Base-by-base conservation (phyloP, 2,113 vertebrate species). In the Emydocephalus ijimae region DNA sequence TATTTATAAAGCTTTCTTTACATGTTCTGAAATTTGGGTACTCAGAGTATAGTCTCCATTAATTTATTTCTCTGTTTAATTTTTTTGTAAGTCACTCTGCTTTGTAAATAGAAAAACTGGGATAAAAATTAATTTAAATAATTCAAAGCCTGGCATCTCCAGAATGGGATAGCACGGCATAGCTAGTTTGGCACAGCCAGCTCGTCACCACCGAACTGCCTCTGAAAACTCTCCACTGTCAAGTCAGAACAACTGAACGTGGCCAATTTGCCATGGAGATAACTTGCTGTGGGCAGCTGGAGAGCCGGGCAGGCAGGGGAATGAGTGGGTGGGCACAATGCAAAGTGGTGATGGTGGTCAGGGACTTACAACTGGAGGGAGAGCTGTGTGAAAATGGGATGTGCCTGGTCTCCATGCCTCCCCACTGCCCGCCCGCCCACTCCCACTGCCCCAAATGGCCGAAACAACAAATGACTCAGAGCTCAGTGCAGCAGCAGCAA, bases 161-260 rank as follows among this genome's bases (percentile, higher is more conserved):
- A 64, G 26, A 64, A n/a, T 64, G 61, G 11, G 61, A 64, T 12
- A 64, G 11, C 26, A 29, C 26, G 1, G 61, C 26, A 64, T 12
- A 64, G 61, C 26, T 10, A 12, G 3, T 4, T n/a, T 3, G 20
- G 26, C 59, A 29, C 24, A 61, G 24, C 59, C 59, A 29, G 10
- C 59, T 61, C 4, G 0, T 29, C 26, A 29, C 10, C 26, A 0
- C 2, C 21, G 2, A 59, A 8, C 23, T 2, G 2, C 23, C 57
- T 59, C 11, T 64, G 26, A 11, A 29, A 64, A 14, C 11, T 64
- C 61, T 14, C 26, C 61, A 4, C 26, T 12, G 26, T 8, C 61
- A 64, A 64, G 61, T 29, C 61, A 64, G 61, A 4, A 64, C 29
- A 64, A 14, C 61, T 64, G 61, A n/a, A 64, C 26, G 14, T 64